phyloP scores from a whole-genome alignment of 2,888 invertebrate genomes.

The Ectobius pallidus region DNA sequence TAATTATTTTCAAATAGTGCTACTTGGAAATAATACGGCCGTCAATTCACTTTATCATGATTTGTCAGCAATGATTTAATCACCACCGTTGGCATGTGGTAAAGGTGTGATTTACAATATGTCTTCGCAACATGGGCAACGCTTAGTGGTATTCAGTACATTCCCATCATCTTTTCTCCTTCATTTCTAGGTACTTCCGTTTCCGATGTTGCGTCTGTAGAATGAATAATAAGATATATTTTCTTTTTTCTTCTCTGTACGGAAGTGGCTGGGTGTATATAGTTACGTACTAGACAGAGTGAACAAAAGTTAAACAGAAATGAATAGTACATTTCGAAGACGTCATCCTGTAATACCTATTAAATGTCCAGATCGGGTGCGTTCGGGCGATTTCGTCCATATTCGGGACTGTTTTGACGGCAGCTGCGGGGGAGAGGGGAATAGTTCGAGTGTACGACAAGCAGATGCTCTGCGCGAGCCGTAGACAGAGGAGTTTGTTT shows the following conservation, averaged over 20 bases:
- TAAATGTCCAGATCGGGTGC: not conserved
- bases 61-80: too few relatives aligned
- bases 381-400: slow-evolving; percentile 6
- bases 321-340: slow-evolving; percentile 2
- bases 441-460: not conserved
- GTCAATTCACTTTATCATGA: too few relatives aligned
- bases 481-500: not conserved
- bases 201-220: not conserved
- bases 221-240: slow-evolving; percentile 8
- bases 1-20: too few relatives aligned
- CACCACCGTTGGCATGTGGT: too few relatives aligned
- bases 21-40: too few relatives aligned
- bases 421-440: not conserved
- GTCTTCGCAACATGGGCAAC: too few relatives aligned
- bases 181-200: slow-evolving; percentile 9
- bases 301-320: not conserved
- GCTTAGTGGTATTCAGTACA: too few relatives aligned
- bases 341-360: not conserved
- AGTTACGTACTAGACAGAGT: slow-evolving; percentile 1
- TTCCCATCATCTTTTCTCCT: slow-evolving; percentile 7
- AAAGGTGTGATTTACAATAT: too few relatives aligned
- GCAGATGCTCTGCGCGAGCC: slow-evolving; percentile 30
- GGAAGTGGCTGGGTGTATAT: slow-evolving; percentile 18
- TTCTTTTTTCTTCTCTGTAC: not conserved
- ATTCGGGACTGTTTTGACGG: not conserved